These are phyloP conservation scores for Reticulitermes lucifugus DNA, from an alignment of 2,888 invertebrate genomes.

Conservation along the genomic window DNA sequence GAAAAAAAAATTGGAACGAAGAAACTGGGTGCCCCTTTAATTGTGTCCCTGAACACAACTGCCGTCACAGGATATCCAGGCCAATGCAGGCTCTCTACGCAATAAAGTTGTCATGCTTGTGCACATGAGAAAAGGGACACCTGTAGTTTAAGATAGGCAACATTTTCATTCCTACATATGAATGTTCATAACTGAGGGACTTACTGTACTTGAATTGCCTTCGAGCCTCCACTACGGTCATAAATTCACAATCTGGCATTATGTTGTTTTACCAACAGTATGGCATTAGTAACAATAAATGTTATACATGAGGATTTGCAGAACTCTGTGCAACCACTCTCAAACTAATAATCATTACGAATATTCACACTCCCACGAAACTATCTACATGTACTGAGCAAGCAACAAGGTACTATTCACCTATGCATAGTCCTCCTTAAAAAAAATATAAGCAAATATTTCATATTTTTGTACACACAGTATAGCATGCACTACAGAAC, in stretches of 20 bases:
- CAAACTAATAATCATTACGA: background rate
- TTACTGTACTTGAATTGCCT: background rate
- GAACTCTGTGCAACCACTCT: background rate
- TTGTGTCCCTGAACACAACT: no score
- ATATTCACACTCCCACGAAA: background rate
- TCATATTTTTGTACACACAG: no score
- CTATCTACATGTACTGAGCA: conserved; percentile 15
- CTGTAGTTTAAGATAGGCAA: no score
- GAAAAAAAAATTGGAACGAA: no score
- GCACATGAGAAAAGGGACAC: no score
- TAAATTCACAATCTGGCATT: background rate
- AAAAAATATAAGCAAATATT: background rate
- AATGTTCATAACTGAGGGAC: no score
- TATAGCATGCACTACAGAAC: background rate
- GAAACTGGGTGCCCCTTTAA: no score
- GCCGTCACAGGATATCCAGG: no score
- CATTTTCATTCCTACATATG: no score
- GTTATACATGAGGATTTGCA: background rate
- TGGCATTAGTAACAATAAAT: background rate
- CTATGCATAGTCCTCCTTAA: background rate
- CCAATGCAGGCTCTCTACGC: no score
- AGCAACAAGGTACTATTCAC: background rate
- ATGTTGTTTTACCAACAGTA: background rate
- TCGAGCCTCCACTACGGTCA: background rate
- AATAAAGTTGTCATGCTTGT: no score